These are phyloP conservation scores for Oreochromis aureus DNA, from an alignment of 2,113 vertebrate species.

Conservation along the genomic window DNA sequence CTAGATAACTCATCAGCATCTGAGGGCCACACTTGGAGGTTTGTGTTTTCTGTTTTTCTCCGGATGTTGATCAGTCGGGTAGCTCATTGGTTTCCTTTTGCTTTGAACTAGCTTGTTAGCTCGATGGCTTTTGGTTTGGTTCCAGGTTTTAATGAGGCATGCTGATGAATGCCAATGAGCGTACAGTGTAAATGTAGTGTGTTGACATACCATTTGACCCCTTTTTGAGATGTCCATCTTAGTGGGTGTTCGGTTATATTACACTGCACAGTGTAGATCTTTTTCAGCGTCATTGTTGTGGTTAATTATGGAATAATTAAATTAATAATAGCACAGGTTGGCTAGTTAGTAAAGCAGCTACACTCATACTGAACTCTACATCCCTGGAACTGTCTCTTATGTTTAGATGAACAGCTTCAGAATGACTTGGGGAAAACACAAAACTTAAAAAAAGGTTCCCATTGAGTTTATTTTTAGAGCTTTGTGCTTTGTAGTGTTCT, in stretches of 20 bases:
- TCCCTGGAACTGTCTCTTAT: background rate
- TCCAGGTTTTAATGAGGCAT: conserved; percentile 2
- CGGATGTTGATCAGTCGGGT: background rate
- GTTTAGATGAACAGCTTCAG: background rate
- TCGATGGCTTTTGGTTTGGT: background rate
- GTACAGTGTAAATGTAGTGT: background rate
- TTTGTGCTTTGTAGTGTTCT: background rate
- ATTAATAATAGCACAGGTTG: background rate
- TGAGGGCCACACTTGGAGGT: background rate
- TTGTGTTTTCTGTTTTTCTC: background rate
- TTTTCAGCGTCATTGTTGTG: background rate
- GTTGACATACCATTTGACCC: background rate
- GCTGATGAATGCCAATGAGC: conserved; percentile 1
- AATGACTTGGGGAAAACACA: background rate
- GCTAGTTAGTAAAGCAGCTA: background rate
- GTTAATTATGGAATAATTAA: background rate
- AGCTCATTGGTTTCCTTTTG: background rate
- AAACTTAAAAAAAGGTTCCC: background rate
- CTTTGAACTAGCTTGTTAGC: background rate
- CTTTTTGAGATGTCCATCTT: background rate
- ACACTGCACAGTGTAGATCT: too few species aligned
- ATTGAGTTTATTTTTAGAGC: conserved; percentile 26
- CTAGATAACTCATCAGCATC: background rate
- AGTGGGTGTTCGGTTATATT: background rate
- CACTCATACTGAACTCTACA: background rate